Conservation (phyloP, 2,888 invertebrate genomes). For the Scelioninae gen. 2 region DNA sequence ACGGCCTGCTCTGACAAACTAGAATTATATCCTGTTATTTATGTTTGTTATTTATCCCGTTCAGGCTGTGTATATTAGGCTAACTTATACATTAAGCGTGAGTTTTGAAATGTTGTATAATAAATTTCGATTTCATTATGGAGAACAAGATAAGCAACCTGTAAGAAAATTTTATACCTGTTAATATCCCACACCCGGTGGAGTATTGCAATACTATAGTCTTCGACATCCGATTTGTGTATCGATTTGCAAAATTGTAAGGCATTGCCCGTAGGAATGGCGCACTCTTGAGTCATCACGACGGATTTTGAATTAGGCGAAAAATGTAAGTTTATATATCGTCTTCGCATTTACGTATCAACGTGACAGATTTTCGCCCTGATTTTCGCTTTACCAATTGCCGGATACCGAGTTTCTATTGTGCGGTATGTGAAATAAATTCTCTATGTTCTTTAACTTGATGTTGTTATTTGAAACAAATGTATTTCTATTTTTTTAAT, state of each 20-base stretch:
- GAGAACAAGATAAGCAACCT: background rate
- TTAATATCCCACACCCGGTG: constrained; percentile 24
- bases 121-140: constrained; percentile 26
- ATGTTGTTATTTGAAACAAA: constrained; percentile 4
- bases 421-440: constrained; percentile 51
- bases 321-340: constrained; percentile 28
- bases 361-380: too few species aligned
- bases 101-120: constrained; percentile 38
- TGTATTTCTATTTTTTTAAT: too few species aligned
- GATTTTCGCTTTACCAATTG: too few species aligned
- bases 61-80: constrained; percentile 51
- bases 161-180: constrained; percentile 47
- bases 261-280: background rate
- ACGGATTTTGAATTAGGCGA: constrained; percentile 1
- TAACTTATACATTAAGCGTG: constrained; percentile 35
- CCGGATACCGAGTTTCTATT: constrained; percentile 35
- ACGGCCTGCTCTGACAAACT: constrained; percentile 66
- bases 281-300: background rate
- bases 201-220: constrained; percentile 9
- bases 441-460: constrained; percentile 50
- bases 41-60: constrained; percentile 55
- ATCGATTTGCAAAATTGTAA: constrained; percentile 21
- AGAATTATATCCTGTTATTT: constrained; percentile 48
- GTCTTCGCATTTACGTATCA: constrained; percentile 31
- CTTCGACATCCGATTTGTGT: constrained; percentile 22